These are phyloP conservation scores for Bombus confusus DNA, from an alignment of 1,140 invertebrate genomes.

Conservation along the genomic window DNA sequence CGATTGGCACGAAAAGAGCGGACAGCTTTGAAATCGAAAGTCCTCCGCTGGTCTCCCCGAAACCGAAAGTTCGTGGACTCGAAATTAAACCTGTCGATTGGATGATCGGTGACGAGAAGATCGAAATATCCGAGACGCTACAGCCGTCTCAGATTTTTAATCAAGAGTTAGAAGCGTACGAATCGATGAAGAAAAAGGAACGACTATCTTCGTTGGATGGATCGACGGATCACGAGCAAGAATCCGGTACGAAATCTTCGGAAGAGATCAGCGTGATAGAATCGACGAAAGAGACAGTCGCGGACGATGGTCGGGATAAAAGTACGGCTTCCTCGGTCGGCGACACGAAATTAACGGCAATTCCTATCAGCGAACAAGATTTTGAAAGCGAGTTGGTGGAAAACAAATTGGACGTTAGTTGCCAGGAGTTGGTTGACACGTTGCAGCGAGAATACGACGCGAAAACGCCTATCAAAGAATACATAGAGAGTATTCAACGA, in stretches of 20 bases:
- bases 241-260: constrained; percentile 65
- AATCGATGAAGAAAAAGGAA: constrained; percentile 64
- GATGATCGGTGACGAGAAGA: constrained; percentile 82
- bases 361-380: constrained; percentile 73
- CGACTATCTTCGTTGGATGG: constrained; percentile 56
- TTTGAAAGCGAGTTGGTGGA: constrained; percentile 78
- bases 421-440: constrained; percentile 78
- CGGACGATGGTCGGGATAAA: not conserved
- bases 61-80: constrained; percentile 66
- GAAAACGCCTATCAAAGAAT: constrained; percentile 75
- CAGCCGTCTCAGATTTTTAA: constrained; percentile 78
- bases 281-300: constrained; percentile 50
- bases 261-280: constrained; percentile 68
- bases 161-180: constrained; percentile 79
- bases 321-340: not conserved
- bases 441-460: constrained; percentile 77
- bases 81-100: constrained; percentile 79
- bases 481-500: not conserved
- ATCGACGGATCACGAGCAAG: constrained; percentile 51
- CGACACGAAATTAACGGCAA: constrained; percentile 72
- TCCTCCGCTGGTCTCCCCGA: constrained; percentile 75
- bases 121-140: constrained; percentile 77
- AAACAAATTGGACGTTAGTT: constrained; percentile 77
- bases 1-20: constrained; percentile 34
- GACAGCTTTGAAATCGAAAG: constrained; percentile 79